These are phyloP conservation scores for Lordiphosa collinella DNA, from an alignment of 1,140 invertebrate species.

Conservation along the genomic window DNA sequence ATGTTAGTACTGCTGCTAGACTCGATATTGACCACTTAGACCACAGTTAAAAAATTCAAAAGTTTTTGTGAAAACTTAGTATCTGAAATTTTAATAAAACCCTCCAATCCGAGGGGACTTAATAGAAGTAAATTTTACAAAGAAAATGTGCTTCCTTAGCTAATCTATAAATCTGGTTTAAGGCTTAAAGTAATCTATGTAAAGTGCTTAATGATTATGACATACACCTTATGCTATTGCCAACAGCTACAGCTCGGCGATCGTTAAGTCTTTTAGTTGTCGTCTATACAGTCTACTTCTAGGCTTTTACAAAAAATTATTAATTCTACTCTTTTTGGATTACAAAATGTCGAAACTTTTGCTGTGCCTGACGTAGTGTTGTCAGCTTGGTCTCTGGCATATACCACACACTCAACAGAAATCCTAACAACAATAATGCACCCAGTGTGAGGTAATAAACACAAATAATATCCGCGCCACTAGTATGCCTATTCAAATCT, in stretches of 20 bases:
- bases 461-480: not conserved
- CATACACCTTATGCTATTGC: not conserved
- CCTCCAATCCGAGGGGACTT: too few species aligned
- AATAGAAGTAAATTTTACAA: too few species aligned
- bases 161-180: too few species aligned
- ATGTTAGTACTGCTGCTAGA: too few species aligned
- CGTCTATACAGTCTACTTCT: conserved; percentile 21
- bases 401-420: conserved; percentile 42
- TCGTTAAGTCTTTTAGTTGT: conserved; percentile 21
- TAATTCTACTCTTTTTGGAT: conserved; percentile 1
- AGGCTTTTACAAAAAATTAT: conserved; percentile 4
- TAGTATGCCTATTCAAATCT: conserved; percentile 12
- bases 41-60: too few species aligned
- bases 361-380: conserved; percentile 55
- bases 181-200: too few species aligned
- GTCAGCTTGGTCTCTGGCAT: conserved; percentile 63
- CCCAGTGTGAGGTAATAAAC: conserved; percentile 48
- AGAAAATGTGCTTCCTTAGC: too few species aligned
- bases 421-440: conserved; percentile 34
- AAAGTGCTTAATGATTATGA: too few species aligned
- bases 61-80: too few species aligned
- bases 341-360: conserved; percentile 54
- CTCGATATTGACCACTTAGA: too few species aligned
- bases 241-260: conserved; percentile 27
- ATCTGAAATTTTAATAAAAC: too few species aligned